These are phyloP conservation scores for honey bee (Apis mellifera) DNA, from an alignment of 1,140 invertebrate species.

Conservation along the genomic window DNA sequence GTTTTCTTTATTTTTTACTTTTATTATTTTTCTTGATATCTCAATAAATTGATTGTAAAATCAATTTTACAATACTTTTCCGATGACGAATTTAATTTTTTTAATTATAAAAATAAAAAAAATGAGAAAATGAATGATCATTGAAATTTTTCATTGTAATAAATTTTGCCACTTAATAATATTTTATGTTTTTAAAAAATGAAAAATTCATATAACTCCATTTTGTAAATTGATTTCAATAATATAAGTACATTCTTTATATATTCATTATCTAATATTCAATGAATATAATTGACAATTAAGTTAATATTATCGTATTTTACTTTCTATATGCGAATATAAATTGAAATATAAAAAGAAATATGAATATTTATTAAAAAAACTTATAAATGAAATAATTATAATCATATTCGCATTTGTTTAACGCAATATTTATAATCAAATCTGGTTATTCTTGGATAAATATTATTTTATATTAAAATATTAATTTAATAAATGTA, in stretches of 20 bases:
- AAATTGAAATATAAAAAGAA: conserved; percentile 21
- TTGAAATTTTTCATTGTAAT: background rate
- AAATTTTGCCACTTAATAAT: background rate
- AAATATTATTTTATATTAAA: background rate
- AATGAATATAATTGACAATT: background rate
- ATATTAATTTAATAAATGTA: no score
- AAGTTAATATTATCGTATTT: background rate
- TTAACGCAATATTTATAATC: conserved; percentile 35
- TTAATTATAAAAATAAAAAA: no score
- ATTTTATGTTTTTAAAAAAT: background rate
- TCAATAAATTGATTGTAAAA: no score
- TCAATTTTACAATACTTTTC: no score
- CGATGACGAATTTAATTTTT: no score
- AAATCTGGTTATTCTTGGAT: conserved; percentile 30
- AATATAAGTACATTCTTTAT: background rate
- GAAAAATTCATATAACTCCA: background rate
- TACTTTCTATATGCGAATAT: background rate
- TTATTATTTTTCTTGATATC: no score
- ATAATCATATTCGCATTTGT: conserved; percentile 2
- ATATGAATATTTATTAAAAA: background rate
- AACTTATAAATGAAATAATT: conserved; percentile 5
- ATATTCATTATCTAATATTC: no score
- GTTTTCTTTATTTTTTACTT: no score
- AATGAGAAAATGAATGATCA: background rate
- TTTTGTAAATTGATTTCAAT: background rate